Conservation (phyloP, 2,797 vertebrate species). For the Gymnodraco acuticeps region DNA sequence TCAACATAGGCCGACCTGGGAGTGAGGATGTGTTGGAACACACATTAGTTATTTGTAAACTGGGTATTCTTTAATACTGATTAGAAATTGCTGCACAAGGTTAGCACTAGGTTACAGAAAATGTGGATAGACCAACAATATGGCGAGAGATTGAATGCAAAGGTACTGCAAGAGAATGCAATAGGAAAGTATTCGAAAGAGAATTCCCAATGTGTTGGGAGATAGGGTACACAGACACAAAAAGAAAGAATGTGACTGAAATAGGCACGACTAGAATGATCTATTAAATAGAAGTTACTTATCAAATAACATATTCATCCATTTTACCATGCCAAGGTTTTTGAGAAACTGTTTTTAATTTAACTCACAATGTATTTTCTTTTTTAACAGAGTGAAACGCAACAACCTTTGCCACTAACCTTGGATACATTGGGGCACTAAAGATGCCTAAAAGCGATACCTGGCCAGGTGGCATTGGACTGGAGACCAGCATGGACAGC, state of each 20-base stretch:
- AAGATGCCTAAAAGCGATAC: constrained; percentile 90
- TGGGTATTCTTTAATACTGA: background rate
- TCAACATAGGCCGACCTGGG: no score
- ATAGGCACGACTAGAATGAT: background rate
- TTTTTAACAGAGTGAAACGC: constrained; percentile 41
- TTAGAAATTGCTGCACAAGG: background rate
- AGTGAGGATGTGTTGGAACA: no score
- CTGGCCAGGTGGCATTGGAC: constrained; percentile 84
- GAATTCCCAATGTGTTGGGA: background rate
- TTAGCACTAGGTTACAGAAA: background rate
- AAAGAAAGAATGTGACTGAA: background rate
- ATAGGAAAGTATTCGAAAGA: background rate
- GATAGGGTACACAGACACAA: no score
- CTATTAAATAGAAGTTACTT: background rate
- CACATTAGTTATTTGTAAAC: background rate
- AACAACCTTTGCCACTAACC: constrained; percentile 18
- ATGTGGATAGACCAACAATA: background rate
- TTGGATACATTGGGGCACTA: constrained; percentile 43
- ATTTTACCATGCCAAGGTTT: background rate
- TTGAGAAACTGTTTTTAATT: background rate
- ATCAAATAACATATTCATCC: background rate
- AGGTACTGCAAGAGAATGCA: background rate
- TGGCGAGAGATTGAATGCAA: background rate
- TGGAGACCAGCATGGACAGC: constrained; percentile 81
- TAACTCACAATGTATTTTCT: background rate